These are phyloP conservation scores for Hydropotes inermis DNA, from an alignment of 2,113 vertebrate genomes.

Conservation along the genomic window DNA sequence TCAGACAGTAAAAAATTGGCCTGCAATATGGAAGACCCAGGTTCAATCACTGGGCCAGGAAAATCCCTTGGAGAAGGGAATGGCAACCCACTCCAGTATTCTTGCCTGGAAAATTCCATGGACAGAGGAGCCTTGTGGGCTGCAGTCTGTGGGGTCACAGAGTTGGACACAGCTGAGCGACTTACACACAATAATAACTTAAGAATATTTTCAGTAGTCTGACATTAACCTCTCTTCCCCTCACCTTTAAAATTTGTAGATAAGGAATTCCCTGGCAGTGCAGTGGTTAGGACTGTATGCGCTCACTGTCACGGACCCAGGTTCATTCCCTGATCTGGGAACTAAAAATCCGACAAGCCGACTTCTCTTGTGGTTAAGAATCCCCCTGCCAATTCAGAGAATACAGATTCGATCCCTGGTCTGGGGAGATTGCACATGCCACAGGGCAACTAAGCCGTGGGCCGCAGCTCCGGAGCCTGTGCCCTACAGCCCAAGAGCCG, in stretches of 20 bases:
- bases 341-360: background rate
- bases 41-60: background rate
- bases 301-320: background rate
- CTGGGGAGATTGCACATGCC: background rate
- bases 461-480: background rate
- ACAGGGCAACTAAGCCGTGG: background rate
- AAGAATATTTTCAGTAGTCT: background rate
- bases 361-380: background rate
- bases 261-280: background rate
- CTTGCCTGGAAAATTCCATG: background rate
- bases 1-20: background rate
- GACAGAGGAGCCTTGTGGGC: background rate
- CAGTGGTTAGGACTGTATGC: background rate
- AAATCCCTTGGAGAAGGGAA: background rate
- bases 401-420: background rate
- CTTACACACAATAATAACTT: background rate
- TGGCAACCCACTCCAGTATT: background rate
- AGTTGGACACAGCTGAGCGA: background rate
- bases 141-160: background rate
- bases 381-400: background rate
- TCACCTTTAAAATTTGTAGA: background rate
- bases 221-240: background rate
- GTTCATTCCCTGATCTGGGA: background rate
- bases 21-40: background rate
- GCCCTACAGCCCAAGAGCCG: fast-evolving